Evolutionary conservation across 2,113 vertebrate species (phyloP).

Genomic region (Oceanodroma tethys): DNA sequence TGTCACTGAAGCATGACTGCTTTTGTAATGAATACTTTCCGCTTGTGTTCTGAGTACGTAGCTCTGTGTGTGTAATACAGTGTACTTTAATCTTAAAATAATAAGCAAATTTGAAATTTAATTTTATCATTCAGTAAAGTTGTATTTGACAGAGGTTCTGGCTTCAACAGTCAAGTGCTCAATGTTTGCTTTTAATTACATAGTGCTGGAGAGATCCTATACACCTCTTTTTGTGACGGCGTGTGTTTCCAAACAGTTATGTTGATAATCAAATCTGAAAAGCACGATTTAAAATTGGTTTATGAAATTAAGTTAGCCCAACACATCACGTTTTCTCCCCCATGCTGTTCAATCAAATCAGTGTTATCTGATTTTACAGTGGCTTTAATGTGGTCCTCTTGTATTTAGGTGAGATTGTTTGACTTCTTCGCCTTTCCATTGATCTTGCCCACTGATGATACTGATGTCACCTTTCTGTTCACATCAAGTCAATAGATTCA

Average conservation of each 20-base stretch:
- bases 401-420: not conserved
- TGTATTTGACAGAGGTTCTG: not conserved
- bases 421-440: not conserved
- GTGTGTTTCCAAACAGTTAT: not conserved
- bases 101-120: not conserved
- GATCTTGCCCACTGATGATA: not conserved
- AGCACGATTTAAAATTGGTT: not conserved
- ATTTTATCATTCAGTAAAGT: not conserved
- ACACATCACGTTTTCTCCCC: not conserved
- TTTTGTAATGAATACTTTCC: constrained; percentile 4
- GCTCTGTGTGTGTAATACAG: not conserved
- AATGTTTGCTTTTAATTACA: constrained; percentile 18
- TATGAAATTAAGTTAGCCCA: not conserved
- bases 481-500: not conserved
- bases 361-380: not conserved
- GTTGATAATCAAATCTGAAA: not conserved
- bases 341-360: not conserved
- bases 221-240: not conserved
- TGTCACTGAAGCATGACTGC: not conserved
- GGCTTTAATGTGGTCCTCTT: not conserved
- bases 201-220: not conserved
- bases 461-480: not conserved
- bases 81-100: constrained; percentile 10
- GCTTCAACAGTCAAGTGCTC: not conserved
- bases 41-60: not conserved